A percentile compares a stretch with the other conserved stretches of the same genome.
Evolutionary conservation across 2,797 vertebrate species (phyloP).

Genomic region (Ammospiza maritima): DNA sequence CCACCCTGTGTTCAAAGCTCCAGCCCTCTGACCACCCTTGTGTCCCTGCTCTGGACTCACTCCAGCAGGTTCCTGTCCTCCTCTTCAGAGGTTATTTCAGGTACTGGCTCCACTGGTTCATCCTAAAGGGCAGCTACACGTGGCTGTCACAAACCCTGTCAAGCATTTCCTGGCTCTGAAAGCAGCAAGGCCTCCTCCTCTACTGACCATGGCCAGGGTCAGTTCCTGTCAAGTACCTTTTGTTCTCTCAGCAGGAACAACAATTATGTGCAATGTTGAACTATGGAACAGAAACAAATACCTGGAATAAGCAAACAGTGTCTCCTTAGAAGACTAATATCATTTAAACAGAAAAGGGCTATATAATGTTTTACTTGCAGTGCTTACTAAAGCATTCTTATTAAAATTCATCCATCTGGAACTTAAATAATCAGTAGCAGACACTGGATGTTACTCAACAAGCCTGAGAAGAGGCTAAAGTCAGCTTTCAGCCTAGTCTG

Average conservation of each 20-base stretch:
- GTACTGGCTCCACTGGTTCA: background rate
- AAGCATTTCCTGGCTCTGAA: background rate
- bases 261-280: background rate
- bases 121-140: background rate
- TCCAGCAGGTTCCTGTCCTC: background rate
- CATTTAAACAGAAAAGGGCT: background rate
- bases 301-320: background rate
- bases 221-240: background rate
- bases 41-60: background rate
- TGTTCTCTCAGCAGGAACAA: background rate
- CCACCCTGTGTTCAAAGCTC: too few species aligned
- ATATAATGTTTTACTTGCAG: background rate
- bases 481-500: background rate
- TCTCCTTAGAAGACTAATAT: background rate
- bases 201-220: background rate
- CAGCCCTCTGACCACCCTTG: background rate
- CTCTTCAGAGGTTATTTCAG: background rate
- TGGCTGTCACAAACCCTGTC: background rate
- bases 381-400: background rate
- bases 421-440: background rate
- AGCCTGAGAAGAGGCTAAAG: background rate
- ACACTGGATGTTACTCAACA: background rate
- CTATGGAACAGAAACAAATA: background rate
- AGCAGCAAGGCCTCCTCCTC: background rate
- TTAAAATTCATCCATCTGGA: background rate